phyloP scores from a whole-genome alignment of 1,140 invertebrate species.

The Ceratoteleas bidentatus region DNA sequence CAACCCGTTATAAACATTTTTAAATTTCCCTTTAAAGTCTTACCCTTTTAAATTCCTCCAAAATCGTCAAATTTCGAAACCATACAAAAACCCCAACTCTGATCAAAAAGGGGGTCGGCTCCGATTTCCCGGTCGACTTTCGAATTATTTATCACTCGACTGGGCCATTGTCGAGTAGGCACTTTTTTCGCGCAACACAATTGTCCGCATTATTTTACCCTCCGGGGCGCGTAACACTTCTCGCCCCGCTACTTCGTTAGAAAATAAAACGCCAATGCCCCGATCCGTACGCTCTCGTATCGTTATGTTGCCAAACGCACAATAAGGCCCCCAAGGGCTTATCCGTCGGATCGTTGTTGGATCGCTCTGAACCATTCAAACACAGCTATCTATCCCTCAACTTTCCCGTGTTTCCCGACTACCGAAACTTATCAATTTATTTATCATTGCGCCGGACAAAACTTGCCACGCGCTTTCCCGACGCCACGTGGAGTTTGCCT shows the following conservation, averaged over 20 bases:
- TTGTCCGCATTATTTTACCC: constrained; percentile 36
- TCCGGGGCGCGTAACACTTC: constrained; percentile 27
- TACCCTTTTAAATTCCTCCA: too few relatives aligned
- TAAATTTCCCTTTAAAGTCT: too few relatives aligned
- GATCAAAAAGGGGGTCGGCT: too few relatives aligned
- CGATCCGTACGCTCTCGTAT: constrained; percentile 43
- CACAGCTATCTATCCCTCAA: constrained; percentile 36
- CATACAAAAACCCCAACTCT: too few relatives aligned
- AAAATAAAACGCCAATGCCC: constrained; percentile 51
- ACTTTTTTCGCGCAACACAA: constrained; percentile 46
- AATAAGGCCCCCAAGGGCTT: constrained; percentile 64
- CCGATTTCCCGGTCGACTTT: too few relatives aligned
- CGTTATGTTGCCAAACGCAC: constrained; percentile 58
- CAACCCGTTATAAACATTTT: too few relatives aligned
- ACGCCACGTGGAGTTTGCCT: constrained; percentile 3
- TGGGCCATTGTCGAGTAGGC: constrained; percentile 8
- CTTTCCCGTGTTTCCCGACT: constrained; percentile 5
- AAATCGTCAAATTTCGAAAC: too few relatives aligned
- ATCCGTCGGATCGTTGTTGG: constrained; percentile 61
- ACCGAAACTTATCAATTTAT: constrained; percentile 5
- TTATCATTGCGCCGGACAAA: too few relatives aligned
- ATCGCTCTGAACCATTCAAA: constrained; percentile 61
- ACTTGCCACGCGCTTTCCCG: too few relatives aligned
- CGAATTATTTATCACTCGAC: constrained; percentile 14
- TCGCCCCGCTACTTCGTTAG: constrained; percentile 44